Evolutionary conservation across 2,888 invertebrate species (phyloP), one percentile per base, ranked within the genome.

Genomic region (Sipha maydis): DNA sequence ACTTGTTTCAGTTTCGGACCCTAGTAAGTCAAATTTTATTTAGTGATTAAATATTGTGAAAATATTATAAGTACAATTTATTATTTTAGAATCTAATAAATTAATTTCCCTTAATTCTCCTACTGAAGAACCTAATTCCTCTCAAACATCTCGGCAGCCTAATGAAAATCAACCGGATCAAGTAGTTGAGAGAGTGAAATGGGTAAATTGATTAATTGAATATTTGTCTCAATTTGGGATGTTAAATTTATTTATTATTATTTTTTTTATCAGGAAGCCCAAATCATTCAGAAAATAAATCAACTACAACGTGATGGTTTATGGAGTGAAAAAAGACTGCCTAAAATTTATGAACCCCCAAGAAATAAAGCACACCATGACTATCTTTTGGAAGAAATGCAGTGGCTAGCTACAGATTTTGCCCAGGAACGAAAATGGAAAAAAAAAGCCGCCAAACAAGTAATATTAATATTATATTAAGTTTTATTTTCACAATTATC

Each of bases 371-470:
- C 97, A 54, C 99, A 99, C 92, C 99, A 99, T 99, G 99, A 99
- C 92, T 99, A 98, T 92, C 93, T 99, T 90, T 93, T 99, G 75
- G 99, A 99, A 92, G 99, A 99, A 93, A 98, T 99, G 98, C 96
- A 96, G 71, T 99, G 99, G 99, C 93, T 99, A 90, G 97, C 98
- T 69, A 96, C 97, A 71, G 99, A 99, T 93, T 99, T 99, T 93
- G 97, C 97, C 54, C 97, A 98, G 92, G 99, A 99, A 92, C 94
- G 99, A 90, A 98, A 98, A 92, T 98, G 98, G 98, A 99, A 99
- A 92, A 97, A 97, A 92, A 96, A 97, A 89, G 97, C 97, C 9
- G 98, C 98, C 1, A 97, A 97, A 92, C 98, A 97, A 93, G 94
- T 94, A 90, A 89, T 61, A 41, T 80, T n/a, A n/a, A n/a, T n/a